These are phyloP conservation scores for Galeopsomyia nigrocyanea DNA, from an alignment of 2,888 invertebrate genomes.

Conservation along the genomic window DNA sequence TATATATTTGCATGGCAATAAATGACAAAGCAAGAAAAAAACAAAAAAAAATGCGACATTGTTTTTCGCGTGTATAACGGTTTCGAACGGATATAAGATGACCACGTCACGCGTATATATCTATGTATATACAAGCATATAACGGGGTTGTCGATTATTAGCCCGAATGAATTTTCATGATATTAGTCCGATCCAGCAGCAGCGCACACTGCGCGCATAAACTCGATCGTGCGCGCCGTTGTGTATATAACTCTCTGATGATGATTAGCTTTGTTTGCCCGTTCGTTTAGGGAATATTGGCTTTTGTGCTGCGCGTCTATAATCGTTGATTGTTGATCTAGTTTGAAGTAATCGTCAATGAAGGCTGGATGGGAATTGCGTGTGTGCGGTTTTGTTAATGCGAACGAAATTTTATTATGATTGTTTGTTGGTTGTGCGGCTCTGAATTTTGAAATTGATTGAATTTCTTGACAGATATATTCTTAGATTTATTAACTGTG, in stretches of 20 bases:
- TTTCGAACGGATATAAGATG: constrained; percentile 22
- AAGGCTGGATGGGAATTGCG: too few relatives aligned
- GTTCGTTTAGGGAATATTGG: not conserved
- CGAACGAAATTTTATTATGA: too few relatives aligned
- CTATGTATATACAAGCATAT: not conserved
- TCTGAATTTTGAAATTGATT: too few relatives aligned
- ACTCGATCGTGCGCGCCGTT: not conserved
- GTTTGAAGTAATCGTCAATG: not conserved
- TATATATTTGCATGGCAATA: not conserved
- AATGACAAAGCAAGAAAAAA: constrained; percentile 6
- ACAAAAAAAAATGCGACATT: not conserved
- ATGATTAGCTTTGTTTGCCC: not conserved
- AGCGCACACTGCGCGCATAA: not conserved
- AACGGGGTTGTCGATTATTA: constrained; percentile 31
- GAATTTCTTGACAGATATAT: too few relatives aligned
- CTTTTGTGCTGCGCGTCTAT: not conserved
- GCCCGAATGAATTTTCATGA: constrained; percentile 44
- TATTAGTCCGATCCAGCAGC: not conserved
- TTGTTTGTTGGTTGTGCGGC: too few relatives aligned
- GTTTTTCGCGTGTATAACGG: constrained; percentile 22
- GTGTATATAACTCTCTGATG: not conserved
- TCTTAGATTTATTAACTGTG: too few relatives aligned
- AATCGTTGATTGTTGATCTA: constrained; percentile 2
- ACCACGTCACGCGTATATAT: constrained; percentile 38
- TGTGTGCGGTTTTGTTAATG: too few relatives aligned